Evolutionary conservation across 2,888 invertebrate species (phyloP), one percentile per base, ranked within the genome.

Genomic region (Polymixis flavicincta): DNA sequence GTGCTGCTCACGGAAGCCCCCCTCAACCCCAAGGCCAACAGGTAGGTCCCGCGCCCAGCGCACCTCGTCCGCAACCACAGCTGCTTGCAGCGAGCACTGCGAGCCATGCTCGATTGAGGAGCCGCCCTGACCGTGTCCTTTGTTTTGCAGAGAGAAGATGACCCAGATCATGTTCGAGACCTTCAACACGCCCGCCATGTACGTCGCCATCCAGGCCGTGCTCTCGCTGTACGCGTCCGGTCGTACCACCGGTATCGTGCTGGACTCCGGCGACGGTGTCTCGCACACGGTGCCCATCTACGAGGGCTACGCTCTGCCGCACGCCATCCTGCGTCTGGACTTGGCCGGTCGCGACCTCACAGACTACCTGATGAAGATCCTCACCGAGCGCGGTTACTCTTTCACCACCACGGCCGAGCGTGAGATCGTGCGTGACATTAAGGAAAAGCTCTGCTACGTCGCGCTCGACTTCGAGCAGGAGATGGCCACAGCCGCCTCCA

Each of bases 221-320:
- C 97, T 99, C 83, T 98, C 98, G 67, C 97, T 99, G 94, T 99
- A 99, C 96, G 99, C 99, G 86, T 99, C 99, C 93, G 99, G 99
- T 97, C 98, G 99, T 97, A 99, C 99, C 96, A 99, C 99, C 94
- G 99, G 99, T 97, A 99, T 99, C 95, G 99, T 99, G 83, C 97
- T 99, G 92, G 99, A 99, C 97, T 98, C 98, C 89, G 99, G 99
- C 85, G 99, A 99, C 96, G 99, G 99, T 97, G 99, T 99, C 85
- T 98, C 99, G 69, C 99, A 99, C 97, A 99, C 99, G 75, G 99
- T 99, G 81, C 99, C 99, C 93, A 99, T 99, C 97, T 99, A 99
- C 96, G 99, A 99, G 97, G 98, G 99, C 90, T 99, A 98, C 94
- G 98, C 98, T 81, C 97, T 99, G 88, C 98, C 99, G 80, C 99